Base-by-base conservation (phyloP, 2,113 vertebrate species). In the Paraplagusia blochii region DNA sequence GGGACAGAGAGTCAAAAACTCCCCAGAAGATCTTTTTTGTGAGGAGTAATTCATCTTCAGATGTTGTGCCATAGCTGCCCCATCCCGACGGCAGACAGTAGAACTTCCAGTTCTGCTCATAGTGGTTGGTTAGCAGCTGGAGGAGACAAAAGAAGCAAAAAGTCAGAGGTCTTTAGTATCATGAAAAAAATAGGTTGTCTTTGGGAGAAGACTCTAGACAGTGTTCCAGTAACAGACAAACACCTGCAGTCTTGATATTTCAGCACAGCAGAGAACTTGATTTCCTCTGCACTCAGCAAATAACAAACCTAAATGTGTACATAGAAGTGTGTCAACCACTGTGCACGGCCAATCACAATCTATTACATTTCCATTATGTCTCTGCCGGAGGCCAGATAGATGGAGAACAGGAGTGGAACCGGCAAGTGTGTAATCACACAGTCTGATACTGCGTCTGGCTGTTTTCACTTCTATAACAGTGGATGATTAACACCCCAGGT, bases 1-100 rank as follows among this genome's bases (percentile, higher is more conserved):
- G 93, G 12, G 95, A 95, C 10, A 99, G 91, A 14, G 96, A 98
- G 77, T 99, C 95, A 81, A 99, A 97, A 66, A 96, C 94, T 52
- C 96, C 96, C 97, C 97, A 99, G 90, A 99, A 99, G 77, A 99
- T 94, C 79, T 95, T 99, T 88, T 98, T 96, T 9, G 97, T 97
- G 87, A 99, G 93, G 57, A 95, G 94, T 1, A 99, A 83, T 66
- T 99, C 97, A 55, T 98, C 97, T 61, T 94, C 97, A 18, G 94
- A 93, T 1, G 97, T 94, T 51, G 94, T 92, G 47, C 96, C 96
- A 9, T 92, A 95, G 87, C 90, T 93, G 33, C 95, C 95, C 93
- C 94, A 95, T 61, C 97, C 96, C 0, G 93, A 94, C 3, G 96
- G 96, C 50, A 99, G 93, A 77, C 97, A 99, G 87, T 99, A 99